These are phyloP conservation scores for Mobula hypostoma DNA, from an alignment of 2,113 vertebrate species.

Conservation along the genomic window DNA sequence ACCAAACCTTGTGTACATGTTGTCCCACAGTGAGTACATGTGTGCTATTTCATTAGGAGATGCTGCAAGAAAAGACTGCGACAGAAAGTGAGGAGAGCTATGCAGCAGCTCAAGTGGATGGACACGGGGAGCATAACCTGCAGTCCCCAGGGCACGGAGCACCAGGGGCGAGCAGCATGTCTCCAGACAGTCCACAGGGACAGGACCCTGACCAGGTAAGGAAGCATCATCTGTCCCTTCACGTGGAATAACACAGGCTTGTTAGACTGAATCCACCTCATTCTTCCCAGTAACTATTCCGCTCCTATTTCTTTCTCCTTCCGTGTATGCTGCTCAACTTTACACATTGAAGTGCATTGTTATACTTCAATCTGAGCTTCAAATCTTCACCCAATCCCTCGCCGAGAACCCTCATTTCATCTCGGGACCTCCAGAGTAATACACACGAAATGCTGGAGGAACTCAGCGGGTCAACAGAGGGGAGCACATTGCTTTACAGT, in stretches of 20 bases:
- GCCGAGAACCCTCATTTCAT: neutral
- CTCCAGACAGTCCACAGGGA: conserved; percentile 64
- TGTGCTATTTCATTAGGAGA: conserved; percentile 63
- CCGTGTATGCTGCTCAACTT: neutral
- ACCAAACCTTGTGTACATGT: neutral
- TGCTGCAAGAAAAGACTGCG: conserved; percentile 94
- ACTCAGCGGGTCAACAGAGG: too few species aligned
- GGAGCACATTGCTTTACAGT: too few species aligned
- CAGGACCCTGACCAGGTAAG: conserved; percentile 81
- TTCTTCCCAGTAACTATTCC: neutral
- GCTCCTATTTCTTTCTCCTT: neutral
- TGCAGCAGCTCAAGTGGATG: conserved; percentile 61
- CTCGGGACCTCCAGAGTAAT: too few species aligned
- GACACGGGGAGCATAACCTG: conserved; percentile 62
- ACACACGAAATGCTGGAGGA: too few species aligned
- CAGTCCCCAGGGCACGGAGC: conserved; percentile 64
- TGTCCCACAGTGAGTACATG: neutral
- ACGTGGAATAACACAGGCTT: neutral
- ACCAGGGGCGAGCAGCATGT: conserved; percentile 59
- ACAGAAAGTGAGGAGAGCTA: conserved; percentile 78
- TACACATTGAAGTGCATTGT: neutral
- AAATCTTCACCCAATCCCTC: neutral
- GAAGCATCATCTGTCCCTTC: neutral
- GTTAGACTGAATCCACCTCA: neutral
- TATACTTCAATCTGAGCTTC: neutral